A percentile compares a stretch with the other conserved stretches of the same genome.
phyloP scores from a whole-genome alignment of 2,113 vertebrate species.

The Semnornis frantzii region DNA sequence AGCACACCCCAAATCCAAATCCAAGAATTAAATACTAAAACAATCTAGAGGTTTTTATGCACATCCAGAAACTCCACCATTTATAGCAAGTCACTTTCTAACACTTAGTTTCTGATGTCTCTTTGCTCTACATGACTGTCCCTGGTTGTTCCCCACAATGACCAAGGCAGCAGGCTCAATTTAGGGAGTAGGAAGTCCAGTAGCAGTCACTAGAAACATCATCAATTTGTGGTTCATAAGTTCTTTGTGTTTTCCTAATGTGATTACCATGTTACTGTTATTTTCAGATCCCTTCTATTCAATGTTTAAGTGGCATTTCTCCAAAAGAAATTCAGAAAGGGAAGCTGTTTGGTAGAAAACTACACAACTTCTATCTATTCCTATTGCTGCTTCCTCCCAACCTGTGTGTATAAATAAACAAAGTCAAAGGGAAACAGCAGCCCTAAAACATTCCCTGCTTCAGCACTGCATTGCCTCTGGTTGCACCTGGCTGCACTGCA shows the following conservation, averaged over 20 bases:
- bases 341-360: neutral
- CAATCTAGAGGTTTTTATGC: neutral
- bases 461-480: neutral
- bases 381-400: neutral
- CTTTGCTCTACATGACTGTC: neutral
- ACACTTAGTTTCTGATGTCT: neutral
- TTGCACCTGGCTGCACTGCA: neutral
- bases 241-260: neutral
- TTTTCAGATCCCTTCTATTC: neutral
- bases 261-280: neutral
- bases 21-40: neutral
- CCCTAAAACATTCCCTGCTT: neutral
- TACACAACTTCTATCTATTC: neutral
- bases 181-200: rapidly evolving
- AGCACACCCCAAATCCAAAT: neutral
- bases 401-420: neutral
- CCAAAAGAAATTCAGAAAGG: neutral
- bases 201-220: neutral
- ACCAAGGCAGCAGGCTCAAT: neutral
- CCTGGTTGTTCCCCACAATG: neutral
- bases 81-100: neutral
- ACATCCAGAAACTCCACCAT: neutral
- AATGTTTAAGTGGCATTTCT: neutral
- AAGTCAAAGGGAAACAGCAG: neutral
- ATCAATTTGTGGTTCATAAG: neutral